Evolutionary conservation across 2,797 vertebrate genomes (phyloP).

Genomic region (Sitta carolinensis): DNA sequence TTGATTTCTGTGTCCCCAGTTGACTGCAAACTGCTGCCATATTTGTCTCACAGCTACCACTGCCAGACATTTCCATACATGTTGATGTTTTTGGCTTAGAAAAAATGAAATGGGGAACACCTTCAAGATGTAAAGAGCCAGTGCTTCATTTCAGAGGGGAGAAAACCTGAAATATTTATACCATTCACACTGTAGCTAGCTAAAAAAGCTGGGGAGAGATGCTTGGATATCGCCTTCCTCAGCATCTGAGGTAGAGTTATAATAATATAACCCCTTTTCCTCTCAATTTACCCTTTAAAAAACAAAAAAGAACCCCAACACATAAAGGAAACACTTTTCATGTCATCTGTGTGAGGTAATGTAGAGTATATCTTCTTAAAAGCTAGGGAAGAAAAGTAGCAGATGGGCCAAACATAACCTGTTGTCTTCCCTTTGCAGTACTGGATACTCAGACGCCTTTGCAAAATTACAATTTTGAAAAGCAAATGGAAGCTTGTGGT

Average conservation of each 20-base stretch:
- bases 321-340: neutral
- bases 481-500: neutral
- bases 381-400: neutral
- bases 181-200: neutral
- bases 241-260: neutral
- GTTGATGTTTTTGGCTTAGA: slow-evolving; percentile 6
- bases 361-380: neutral
- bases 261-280: neutral
- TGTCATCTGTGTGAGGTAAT: neutral
- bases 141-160: neutral
- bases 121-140: neutral
- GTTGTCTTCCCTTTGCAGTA: neutral
- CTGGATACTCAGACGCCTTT: neutral
- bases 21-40: neutral
- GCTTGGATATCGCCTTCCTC: neutral
- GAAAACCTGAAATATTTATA: slow-evolving; percentile 12
- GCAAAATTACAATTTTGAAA: neutral
- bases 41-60: neutral
- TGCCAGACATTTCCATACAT: neutral
- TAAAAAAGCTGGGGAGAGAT: neutral
- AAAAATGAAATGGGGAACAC: neutral
- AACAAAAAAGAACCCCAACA: accelerated
- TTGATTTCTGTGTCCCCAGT: neutral
- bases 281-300: neutral
- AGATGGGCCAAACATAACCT: neutral